Evolutionary conservation across 2,113 vertebrate species (phyloP), one percentile per base, ranked within the genome.

Genomic region (Calonectris borealis): DNA sequence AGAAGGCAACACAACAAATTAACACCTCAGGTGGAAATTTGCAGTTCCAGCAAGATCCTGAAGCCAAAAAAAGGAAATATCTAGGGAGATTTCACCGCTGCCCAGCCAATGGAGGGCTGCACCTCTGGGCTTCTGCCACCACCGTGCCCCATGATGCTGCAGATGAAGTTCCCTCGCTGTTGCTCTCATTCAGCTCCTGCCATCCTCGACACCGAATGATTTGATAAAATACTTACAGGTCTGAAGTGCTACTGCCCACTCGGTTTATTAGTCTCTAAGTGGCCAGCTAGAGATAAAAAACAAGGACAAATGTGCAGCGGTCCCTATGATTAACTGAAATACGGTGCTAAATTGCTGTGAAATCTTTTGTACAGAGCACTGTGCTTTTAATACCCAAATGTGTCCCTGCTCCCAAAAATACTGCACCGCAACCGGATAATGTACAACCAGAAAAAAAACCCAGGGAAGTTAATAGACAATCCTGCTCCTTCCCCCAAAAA

Each of bases 21-120:
- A 26, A 54, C 8, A 27, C 0, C 13, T 49, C 3, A 2, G 16
- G 15, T 19, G 60, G 55, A 9, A 82, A 78, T 2, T 0, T 7
- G 32, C 11, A 13, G 66, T 71, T 66, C 60, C 55, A 32, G 2
- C 16, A 21, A 31, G 31, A 73, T 46, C 36, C 60, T 19, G 5
- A 13, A 65, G 80, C 10, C 62, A 9, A 24, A 38, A 24, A 38
- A 68, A 36, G 27, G 58, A 40, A 69, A 51, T 9, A 12, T 36
- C 16, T 16, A 14, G 51, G 71, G 1, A 7, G 58, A 14, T 36
- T 68, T 72, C 11, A 3, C 3, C 7, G 0, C 36, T 18, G 36
- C 26, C 32, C 18, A 5, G 68, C 2, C 10, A 10, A 8, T 4
- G 54, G 24, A n/a, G 9, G 31, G 70, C 32, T 42, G 55, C 42